These are phyloP conservation scores for Psophia crepitans DNA, from an alignment of 2,113 vertebrate species.

Conservation along the genomic window DNA sequence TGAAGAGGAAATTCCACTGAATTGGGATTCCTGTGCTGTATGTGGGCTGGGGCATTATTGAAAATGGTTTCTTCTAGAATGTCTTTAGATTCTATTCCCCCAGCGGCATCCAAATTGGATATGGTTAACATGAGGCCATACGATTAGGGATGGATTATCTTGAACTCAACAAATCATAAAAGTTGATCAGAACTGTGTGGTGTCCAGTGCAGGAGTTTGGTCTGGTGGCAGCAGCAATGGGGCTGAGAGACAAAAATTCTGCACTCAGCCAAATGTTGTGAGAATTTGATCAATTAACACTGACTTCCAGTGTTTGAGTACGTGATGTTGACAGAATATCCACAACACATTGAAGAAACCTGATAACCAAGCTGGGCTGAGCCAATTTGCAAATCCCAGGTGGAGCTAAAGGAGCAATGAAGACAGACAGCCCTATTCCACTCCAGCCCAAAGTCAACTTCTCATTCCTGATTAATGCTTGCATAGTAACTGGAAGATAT, in stretches of 20 bases:
- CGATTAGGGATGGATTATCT: not conserved
- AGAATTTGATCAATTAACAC: not conserved
- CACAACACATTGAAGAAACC: not conserved
- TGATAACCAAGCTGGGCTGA: not conserved
- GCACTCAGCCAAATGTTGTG: not conserved
- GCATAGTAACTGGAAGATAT: not conserved
- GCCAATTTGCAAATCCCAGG: not conserved
- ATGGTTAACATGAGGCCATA: not conserved
- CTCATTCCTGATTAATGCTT: not conserved
- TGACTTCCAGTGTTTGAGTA: not conserved
- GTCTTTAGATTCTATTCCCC: not conserved
- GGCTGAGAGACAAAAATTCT: not conserved
- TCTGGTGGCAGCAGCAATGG: not conserved
- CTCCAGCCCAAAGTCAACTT: not conserved
- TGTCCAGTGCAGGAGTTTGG: not conserved
- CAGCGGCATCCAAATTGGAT: not conserved
- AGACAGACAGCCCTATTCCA: not conserved
- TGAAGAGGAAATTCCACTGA: not conserved
- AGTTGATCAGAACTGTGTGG: not conserved
- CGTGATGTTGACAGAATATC: not conserved
- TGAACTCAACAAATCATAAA: not conserved
- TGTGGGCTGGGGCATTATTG: not conserved
- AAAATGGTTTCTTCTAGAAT: not conserved
- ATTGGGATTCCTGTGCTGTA: not conserved
- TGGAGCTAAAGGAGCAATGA: not conserved